Evolutionary conservation across 1,140 invertebrate genomes (phyloP).

Genomic region (Lepidostoma basale): DNA sequence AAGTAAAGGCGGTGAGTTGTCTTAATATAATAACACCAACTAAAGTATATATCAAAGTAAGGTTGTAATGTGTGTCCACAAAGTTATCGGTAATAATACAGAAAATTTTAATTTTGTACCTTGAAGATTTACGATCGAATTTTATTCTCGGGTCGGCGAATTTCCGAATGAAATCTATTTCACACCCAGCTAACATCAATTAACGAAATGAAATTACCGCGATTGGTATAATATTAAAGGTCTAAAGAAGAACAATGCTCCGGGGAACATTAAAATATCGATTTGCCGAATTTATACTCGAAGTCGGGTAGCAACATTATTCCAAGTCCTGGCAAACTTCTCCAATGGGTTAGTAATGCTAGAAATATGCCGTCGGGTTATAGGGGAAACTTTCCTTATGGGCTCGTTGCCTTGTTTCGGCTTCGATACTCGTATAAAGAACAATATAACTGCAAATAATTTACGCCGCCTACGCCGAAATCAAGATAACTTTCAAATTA

Average conservation of each 20-base stretch:
- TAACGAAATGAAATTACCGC: slow-evolving; percentile 10
- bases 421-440: neutral
- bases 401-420: neutral
- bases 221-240: neutral
- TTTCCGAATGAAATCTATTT: too few relatives aligned
- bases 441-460: neutral
- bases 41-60: too few relatives aligned
- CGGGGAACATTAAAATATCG: slow-evolving; percentile 28
- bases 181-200: slow-evolving; percentile 9
- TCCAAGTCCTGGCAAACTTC: neutral
- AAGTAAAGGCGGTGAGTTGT: too few relatives aligned
- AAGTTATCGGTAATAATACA: too few relatives aligned
- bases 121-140: too few relatives aligned
- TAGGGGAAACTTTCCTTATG: slow-evolving; percentile 4
- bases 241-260: neutral
- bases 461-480: neutral
- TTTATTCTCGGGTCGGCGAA: too few relatives aligned
- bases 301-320: slow-evolving; percentile 10
- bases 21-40: too few relatives aligned
- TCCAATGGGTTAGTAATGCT: slow-evolving; percentile 13
- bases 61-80: too few relatives aligned
- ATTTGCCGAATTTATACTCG: slow-evolving; percentile 18
- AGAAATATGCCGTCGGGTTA: neutral
- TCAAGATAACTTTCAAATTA: too few relatives aligned
- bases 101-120: too few relatives aligned